Evolutionary conservation across 2,888 invertebrate species (phyloP).

Genomic region (Osmoderma eremita): DNA sequence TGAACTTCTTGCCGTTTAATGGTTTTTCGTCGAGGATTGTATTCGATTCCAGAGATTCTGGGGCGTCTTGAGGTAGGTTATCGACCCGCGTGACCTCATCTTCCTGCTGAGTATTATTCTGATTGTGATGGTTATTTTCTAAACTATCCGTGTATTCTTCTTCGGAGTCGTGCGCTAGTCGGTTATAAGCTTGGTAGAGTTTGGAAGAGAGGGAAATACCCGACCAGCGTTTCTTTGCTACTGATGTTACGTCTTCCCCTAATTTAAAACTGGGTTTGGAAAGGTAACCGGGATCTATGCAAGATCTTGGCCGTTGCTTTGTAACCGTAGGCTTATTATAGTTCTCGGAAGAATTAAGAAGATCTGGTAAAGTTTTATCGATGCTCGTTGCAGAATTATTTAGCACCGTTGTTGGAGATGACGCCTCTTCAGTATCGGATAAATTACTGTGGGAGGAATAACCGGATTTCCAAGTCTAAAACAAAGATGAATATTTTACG

Average conservation of each 20-base stretch:
- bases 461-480: slow-evolving; percentile 37
- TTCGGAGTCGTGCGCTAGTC: slow-evolving; percentile 73
- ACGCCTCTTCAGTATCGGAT: slow-evolving; percentile 62
- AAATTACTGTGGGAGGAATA: slow-evolving; percentile 33
- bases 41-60: slow-evolving; percentile 61
- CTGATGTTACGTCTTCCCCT: slow-evolving; percentile 62
- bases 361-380: slow-evolving; percentile 65
- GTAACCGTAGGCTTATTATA: slow-evolving; percentile 65
- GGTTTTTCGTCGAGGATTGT: slow-evolving; percentile 61
- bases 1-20: slow-evolving; percentile 74
- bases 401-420: slow-evolving; percentile 66
- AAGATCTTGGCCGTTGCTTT: slow-evolving; percentile 75
- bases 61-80: slow-evolving; percentile 52
- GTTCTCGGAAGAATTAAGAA: slow-evolving; percentile 68
- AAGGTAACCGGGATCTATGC: slow-evolving; percentile 68
- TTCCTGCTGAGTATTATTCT: slow-evolving; percentile 33
- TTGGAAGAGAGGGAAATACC: slow-evolving; percentile 77
- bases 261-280: slow-evolving; percentile 59
- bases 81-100: slow-evolving; percentile 35
- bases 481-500: slow-evolving; percentile 10
- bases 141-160: slow-evolving; percentile 80
- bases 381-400: slow-evolving; percentile 66
- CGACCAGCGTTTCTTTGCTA: slow-evolving; percentile 76
- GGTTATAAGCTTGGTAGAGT: slow-evolving; percentile 77
- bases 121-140: slow-evolving; percentile 62